Evolutionary conservation across 2,113 vertebrate genomes (phyloP), one percentile per base, ranked within the genome.

Genomic region (Synodontis membranacea): DNA sequence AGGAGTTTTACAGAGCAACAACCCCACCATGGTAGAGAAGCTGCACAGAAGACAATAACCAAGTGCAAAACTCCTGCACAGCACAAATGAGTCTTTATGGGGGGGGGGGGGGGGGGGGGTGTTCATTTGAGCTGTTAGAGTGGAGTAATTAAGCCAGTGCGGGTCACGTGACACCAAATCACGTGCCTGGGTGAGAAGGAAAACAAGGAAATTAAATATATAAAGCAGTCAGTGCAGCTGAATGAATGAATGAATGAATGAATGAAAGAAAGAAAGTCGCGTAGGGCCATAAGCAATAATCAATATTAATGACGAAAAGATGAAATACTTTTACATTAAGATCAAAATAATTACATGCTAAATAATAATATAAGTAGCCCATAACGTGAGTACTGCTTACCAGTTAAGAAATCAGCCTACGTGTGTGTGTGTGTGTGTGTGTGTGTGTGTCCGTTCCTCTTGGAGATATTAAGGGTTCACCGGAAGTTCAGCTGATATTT

Each of bases 401-500:
- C 78, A 52, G 76, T 6, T 23, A 34, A 54, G 75, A 34, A 78
- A 52, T 23, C n/a, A 62, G 31, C 6, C 4, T 28, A 28, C 44
- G 82, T 82, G 79, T 72, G 68, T 86, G 82, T 83, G 86, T 48
- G 82, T 68, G 75, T 82, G 85, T 81, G 87, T 75, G 90, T 88
- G 89, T 68, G 91, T 93, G 91, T 88, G 89, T 92, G 92, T 93
- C 92, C 92, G 93, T 93, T 93, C 93, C 92, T 95, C 93, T 93
- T 92, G 92, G 93, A 94, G 93, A 95, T 94, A 95, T 94, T 91
- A 93, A 89, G 95, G 94, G 95, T 96, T 95, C 95, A 95, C 52
- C 31, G 88, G 92, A 93, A 96, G 95, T 95, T 96, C 94, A 95
- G 82, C 87, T 91, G 91, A 92, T 92, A 91, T 93, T 91, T 74